These are phyloP conservation scores for Anser cygnoides DNA, from an alignment of 2,113 vertebrate genomes.

Conservation along the genomic window DNA sequence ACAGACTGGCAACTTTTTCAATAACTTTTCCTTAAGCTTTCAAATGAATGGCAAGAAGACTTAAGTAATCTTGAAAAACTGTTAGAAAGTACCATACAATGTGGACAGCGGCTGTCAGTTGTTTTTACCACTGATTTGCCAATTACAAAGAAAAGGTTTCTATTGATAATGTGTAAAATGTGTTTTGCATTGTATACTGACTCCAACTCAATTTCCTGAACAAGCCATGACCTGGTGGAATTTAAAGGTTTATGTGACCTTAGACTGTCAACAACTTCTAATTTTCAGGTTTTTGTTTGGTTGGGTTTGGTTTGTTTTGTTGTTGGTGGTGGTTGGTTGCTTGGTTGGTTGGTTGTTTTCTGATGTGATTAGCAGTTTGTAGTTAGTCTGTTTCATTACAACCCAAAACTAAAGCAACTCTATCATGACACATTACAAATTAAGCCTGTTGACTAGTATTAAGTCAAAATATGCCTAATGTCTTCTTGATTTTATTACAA, in stretches of 20 bases:
- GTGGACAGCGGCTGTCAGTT: not conserved
- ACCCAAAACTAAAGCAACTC: not conserved
- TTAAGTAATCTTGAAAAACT: slow-evolving; percentile 37
- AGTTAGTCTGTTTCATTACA: not conserved
- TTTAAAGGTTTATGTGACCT: not conserved
- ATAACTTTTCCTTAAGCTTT: not conserved
- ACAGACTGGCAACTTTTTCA: not conserved
- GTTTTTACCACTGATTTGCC: slow-evolving; percentile 32
- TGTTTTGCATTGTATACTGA: not conserved
- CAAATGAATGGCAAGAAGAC: not conserved
- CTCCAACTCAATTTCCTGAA: not conserved
- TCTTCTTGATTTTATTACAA: not conserved
- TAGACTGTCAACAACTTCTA: not conserved
- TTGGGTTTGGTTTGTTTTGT: not conserved
- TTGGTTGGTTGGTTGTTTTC: not conserved
- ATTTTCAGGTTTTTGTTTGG: not conserved
- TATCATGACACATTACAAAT: not conserved
- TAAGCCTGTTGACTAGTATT: not conserved
- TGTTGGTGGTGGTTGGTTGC: not conserved
- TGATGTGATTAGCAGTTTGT: not conserved
- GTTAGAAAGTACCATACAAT: not conserved
- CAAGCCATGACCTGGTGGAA: not conserved
- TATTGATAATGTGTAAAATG: not conserved
- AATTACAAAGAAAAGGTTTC: not conserved
- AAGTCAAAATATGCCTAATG: not conserved